A percentile compares a stretch with the other conserved stretches of the same genome.
Conservation (phyloP, 2,888 invertebrate genomes). For the Bellardia bayeri region DNA sequence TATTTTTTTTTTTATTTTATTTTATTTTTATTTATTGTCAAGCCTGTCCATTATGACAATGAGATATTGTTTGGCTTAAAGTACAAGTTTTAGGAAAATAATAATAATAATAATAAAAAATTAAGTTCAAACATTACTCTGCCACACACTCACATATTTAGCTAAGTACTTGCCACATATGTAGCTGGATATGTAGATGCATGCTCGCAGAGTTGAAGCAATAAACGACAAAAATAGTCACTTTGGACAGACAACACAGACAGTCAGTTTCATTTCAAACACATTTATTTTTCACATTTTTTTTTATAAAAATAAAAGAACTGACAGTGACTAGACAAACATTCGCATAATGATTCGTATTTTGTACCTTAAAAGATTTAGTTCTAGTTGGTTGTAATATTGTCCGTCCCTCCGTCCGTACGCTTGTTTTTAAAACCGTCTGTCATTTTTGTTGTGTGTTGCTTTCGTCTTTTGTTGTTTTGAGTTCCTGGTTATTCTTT, state of each 20-base stretch:
- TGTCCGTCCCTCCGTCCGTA: slow-evolving; percentile 10
- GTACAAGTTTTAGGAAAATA: slow-evolving; percentile 65
- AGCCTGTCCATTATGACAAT: slow-evolving; percentile 77
- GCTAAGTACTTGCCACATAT: neutral
- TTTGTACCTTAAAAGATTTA: slow-evolving; percentile 66
- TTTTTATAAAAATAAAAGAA: slow-evolving; percentile 48
- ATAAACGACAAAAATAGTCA: slow-evolving; percentile 67
- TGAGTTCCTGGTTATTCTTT: slow-evolving; percentile 52
- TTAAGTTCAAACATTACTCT: slow-evolving; percentile 59
- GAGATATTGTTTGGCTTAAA: slow-evolving; percentile 75
- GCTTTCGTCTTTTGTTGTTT: slow-evolving; percentile 49
- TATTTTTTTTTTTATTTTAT: slow-evolving; percentile 40
- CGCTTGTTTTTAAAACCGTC: neutral
- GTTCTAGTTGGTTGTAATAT: slow-evolving; percentile 50
- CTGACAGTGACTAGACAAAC: slow-evolving; percentile 75
- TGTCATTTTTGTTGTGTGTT: slow-evolving; percentile 19
- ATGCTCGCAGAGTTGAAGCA: neutral
- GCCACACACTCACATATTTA: slow-evolving; percentile 18
- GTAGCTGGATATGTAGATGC: neutral
- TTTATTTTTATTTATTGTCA: slow-evolving; percentile 82
- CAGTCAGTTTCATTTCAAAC: slow-evolving; percentile 69
- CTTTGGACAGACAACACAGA: slow-evolving; percentile 51
- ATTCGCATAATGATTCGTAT: slow-evolving; percentile 72
- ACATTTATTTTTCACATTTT: slow-evolving; percentile 53
- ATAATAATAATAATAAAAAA: slow-evolving; percentile 64